phyloP scores from a whole-genome alignment of 2,797 vertebrate species.

The Craterocephalus amniculus region DNA sequence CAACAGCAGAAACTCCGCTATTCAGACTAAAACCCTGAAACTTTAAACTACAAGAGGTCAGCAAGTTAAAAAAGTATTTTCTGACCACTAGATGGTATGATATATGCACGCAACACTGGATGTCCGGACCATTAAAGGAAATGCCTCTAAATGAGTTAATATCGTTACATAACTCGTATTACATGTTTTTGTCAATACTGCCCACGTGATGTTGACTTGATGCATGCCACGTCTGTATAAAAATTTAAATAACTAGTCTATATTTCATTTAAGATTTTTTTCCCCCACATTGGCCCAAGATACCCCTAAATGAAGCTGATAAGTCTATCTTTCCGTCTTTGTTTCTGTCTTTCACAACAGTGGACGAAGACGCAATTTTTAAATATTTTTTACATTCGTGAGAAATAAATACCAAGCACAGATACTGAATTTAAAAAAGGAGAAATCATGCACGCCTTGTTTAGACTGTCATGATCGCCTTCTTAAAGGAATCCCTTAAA shows the following conservation, averaged over 20 bases:
- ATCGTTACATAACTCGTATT: neutral
- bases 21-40: neutral
- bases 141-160: neutral
- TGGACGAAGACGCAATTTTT: no score
- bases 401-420: neutral
- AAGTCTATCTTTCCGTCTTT: no score
- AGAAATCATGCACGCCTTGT: neutral
- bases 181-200: neutral
- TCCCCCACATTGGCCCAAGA: neutral
- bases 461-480: neutral
- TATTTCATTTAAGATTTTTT: neutral
- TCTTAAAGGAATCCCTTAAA: neutral
- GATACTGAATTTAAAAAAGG: neutral
- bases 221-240: no score
- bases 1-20: neutral
- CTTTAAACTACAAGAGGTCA: slow-evolving; percentile 17
- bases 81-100: slow-evolving; percentile 80
- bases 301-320: no score
- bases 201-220: neutral
- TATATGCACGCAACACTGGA: slow-evolving; percentile 47
- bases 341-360: no score
- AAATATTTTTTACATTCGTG: no score
- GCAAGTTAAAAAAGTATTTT: slow-evolving; percentile 46
- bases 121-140: slow-evolving; percentile 17
- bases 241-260: neutral